These are phyloP conservation scores for Brassicogethes aeneus DNA, from an alignment of 2,888 invertebrate genomes.

Conservation along the genomic window DNA sequence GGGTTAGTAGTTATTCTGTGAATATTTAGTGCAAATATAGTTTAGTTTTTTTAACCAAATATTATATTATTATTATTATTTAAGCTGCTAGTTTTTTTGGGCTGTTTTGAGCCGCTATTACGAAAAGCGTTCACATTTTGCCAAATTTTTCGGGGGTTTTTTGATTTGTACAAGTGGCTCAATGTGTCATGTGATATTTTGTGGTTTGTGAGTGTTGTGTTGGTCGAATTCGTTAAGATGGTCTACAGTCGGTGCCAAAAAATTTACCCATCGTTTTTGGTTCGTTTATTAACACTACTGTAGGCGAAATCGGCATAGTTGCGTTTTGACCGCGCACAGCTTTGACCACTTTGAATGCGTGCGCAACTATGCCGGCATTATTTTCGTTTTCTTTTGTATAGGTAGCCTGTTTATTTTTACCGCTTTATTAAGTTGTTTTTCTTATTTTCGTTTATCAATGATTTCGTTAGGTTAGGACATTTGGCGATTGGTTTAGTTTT, in stretches of 20 bases:
- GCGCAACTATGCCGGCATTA: too few relatives aligned
- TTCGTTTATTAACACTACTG: slow-evolving; percentile 21
- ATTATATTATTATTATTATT: slow-evolving; percentile 21
- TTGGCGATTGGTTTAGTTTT: slow-evolving; percentile 33
- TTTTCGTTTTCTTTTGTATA: slow-evolving; percentile 21
- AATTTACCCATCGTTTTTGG: slow-evolving; percentile 2
- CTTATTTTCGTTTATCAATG: slow-evolving; percentile 20
- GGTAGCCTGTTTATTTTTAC: slow-evolving; percentile 26
- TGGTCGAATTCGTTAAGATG: slow-evolving; percentile 5
- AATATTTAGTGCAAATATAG: slow-evolving; percentile 21
- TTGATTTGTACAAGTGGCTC: slow-evolving; percentile 36
- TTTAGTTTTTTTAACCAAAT: slow-evolving; percentile 25
- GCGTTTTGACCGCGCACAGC: too few relatives aligned
- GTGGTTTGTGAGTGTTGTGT: slow-evolving; percentile 38
- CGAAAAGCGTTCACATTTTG: slow-evolving; percentile 36
- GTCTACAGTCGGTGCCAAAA: slow-evolving; percentile 34
- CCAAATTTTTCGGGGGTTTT: slow-evolving; percentile 22
- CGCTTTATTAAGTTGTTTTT: slow-evolving; percentile 27
- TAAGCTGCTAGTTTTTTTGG: too few relatives aligned
- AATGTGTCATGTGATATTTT: slow-evolving; percentile 44
- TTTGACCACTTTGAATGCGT: too few relatives aligned
- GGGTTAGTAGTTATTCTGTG: too few relatives aligned
- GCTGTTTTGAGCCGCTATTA: slow-evolving; percentile 25
- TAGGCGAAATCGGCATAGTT: slow-evolving; percentile 20
- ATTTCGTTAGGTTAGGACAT: too few relatives aligned